Evolutionary conservation across 2,797 vertebrate genomes (phyloP).

Genomic region (Rhabdomys pumilio): DNA sequence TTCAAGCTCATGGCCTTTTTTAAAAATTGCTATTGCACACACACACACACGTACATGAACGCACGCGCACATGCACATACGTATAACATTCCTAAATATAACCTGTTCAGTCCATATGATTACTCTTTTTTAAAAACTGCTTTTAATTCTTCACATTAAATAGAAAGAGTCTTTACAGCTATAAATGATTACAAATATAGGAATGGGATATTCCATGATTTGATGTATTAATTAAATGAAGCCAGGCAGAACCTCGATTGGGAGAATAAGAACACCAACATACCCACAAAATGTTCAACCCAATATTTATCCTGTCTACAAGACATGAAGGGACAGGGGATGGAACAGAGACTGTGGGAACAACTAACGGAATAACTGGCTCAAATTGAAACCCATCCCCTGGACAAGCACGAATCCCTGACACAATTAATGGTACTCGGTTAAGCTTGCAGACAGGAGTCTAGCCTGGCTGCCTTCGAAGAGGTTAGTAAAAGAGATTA

Average conservation of each 20-base stretch:
- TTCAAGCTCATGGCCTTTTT: background rate
- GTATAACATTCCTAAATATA: background rate
- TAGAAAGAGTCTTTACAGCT: constrained; percentile 27
- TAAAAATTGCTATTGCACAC: background rate
- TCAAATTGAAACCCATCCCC: background rate
- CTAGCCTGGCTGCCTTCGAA: background rate
- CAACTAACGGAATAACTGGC: background rate
- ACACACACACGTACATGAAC: no score
- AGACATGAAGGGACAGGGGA: background rate
- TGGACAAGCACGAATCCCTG: background rate
- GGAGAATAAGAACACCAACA: background rate
- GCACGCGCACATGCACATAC: background rate
- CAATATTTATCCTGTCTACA: background rate
- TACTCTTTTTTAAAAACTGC: background rate
- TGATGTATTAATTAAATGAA: constrained; percentile 30
- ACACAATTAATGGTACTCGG: background rate
- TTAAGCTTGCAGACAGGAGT: background rate
- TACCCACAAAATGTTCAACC: background rate
- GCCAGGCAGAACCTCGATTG: background rate
- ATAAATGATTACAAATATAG: constrained; percentile 28
- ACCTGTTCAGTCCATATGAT: background rate
- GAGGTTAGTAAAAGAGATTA: background rate
- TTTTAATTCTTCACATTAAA: constrained; percentile 34
- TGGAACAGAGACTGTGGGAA: background rate
- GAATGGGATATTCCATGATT: background rate